These are phyloP conservation scores for Aphidius ervi DNA, from an alignment of 1,140 invertebrate genomes.

Conservation along the genomic window DNA sequence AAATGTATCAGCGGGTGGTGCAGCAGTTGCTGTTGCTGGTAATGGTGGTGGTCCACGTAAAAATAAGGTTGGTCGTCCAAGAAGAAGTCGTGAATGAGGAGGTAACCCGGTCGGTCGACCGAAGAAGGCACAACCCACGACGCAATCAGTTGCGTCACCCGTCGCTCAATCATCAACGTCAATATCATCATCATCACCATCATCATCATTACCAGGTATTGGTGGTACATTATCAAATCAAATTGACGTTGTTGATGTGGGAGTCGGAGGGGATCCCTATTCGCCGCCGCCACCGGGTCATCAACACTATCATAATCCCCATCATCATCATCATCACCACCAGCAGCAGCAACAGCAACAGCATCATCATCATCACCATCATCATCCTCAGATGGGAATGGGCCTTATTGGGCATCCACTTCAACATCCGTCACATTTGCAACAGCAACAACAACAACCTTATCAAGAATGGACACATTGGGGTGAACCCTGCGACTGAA, in stretches of 20 bases:
- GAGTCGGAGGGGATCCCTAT: conserved; percentile 45
- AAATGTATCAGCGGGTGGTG: conserved; percentile 47
- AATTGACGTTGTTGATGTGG: conserved; percentile 46
- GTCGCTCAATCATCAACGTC: conserved; percentile 26
- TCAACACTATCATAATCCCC: conserved; percentile 43
- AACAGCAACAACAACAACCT: conserved; percentile 37
- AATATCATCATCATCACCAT: conserved; percentile 10
- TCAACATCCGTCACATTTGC: conserved; percentile 32
- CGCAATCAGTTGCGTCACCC: conserved; percentile 25
- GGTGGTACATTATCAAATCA: conserved; percentile 28
- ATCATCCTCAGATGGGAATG: conserved; percentile 30
- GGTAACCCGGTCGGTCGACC: conserved; percentile 58
- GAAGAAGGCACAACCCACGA: conserved; percentile 49
- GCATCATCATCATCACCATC: not conserved
- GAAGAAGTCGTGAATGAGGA: conserved; percentile 64
- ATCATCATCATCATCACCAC: conserved; percentile 24
- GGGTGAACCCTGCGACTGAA: conserved; percentile 47
- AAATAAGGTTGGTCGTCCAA: conserved; percentile 69
- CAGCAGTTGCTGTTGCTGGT: conserved; percentile 57
- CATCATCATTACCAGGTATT: conserved; percentile 19
- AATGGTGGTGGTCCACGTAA: conserved; percentile 64
- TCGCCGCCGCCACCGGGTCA: conserved; percentile 53
- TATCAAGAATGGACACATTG: conserved; percentile 49
- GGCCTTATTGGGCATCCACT: conserved; percentile 31
- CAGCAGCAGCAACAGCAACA: too few relatives aligned